A percentile compares a stretch with the other conserved stretches of the same genome.
Conservation (phyloP, 2,797 vertebrate genomes). For the Pangasius sanitwongsei region DNA sequence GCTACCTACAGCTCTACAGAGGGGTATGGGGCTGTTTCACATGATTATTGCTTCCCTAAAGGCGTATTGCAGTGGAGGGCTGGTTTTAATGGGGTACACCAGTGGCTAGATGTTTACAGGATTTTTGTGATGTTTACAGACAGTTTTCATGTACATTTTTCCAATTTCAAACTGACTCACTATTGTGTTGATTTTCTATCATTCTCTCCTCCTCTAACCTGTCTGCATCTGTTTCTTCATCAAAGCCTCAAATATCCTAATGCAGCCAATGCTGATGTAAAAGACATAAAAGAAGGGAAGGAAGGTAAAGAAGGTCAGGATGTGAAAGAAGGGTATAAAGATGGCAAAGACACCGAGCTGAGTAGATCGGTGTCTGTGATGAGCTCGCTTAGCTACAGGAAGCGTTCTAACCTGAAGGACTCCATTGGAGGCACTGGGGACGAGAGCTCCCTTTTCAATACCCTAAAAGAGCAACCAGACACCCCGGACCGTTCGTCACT, state of each 20-base stretch:
- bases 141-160: not conserved
- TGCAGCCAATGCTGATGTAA: slow-evolving; percentile 73
- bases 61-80: not conserved
- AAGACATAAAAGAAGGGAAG: slow-evolving; percentile 71
- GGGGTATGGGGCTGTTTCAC: slow-evolving; percentile 4
- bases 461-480: slow-evolving; percentile 82
- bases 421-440: slow-evolving; percentile 90
- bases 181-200: slow-evolving; percentile 11
- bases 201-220: slow-evolving; percentile 2
- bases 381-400: slow-evolving; percentile 96
- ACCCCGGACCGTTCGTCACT: slow-evolving; percentile 78
- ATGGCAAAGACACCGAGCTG: slow-evolving; percentile 81
- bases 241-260: slow-evolving; percentile 56
- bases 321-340: slow-evolving; percentile 70
- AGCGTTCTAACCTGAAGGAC: slow-evolving; percentile 88
- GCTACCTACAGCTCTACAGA: not conserved
- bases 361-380: slow-evolving; percentile 82
- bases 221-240: slow-evolving; percentile 15
- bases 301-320: slow-evolving; percentile 63
- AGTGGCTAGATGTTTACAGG: not conserved
- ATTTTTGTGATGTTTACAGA: not conserved
- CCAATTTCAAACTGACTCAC: not conserved
- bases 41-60: slow-evolving; percentile 11
- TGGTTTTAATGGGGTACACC: not conserved
- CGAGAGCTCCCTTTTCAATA: slow-evolving; percentile 85